Conservation (phyloP, 2,888 invertebrate species). For the Apantesis nais region DNA sequence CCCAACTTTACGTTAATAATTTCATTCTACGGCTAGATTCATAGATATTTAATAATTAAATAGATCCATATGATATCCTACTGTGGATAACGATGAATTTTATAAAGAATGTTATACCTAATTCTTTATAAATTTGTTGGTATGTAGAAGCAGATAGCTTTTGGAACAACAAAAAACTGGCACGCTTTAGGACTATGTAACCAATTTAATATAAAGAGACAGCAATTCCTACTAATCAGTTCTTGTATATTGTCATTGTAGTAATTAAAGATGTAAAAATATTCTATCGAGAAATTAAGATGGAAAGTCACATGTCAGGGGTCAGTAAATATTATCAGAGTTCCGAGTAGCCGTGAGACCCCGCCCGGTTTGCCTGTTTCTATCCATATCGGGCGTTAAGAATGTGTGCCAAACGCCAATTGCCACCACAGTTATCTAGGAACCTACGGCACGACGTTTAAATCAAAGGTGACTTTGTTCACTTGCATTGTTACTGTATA, state of each 20-base stretch:
- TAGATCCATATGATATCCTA: not conserved
- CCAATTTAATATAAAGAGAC: not conserved
- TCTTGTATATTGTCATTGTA: not conserved
- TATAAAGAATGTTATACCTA: not conserved
- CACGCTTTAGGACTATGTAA: not conserved
- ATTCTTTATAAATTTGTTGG: not conserved
- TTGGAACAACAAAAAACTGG: too few species aligned
- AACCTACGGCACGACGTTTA: slow-evolving; percentile 32
- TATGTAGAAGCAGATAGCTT: not conserved
- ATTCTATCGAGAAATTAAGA: slow-evolving; percentile 53
- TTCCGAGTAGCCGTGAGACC: slow-evolving; percentile 70
- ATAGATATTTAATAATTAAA: not conserved
- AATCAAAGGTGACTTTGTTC: slow-evolving; percentile 35
- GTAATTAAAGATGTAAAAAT: not conserved
- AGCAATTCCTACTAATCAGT: not conserved
- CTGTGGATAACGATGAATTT: not conserved
- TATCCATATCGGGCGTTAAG: slow-evolving; percentile 75
- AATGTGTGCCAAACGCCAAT: slow-evolving; percentile 80
- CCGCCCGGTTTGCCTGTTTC: slow-evolving; percentile 63
- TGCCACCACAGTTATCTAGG: slow-evolving; percentile 62
- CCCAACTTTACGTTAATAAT: slow-evolving; percentile 51
- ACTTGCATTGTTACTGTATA: slow-evolving; percentile 10
- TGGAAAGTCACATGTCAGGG: slow-evolving; percentile 63
- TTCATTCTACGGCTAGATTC: slow-evolving; percentile 45
- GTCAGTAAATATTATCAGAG: slow-evolving; percentile 67